These are phyloP conservation scores for Bombus impatiens DNA, from an alignment of 1,140 invertebrate genomes.

Conservation along the genomic window DNA sequence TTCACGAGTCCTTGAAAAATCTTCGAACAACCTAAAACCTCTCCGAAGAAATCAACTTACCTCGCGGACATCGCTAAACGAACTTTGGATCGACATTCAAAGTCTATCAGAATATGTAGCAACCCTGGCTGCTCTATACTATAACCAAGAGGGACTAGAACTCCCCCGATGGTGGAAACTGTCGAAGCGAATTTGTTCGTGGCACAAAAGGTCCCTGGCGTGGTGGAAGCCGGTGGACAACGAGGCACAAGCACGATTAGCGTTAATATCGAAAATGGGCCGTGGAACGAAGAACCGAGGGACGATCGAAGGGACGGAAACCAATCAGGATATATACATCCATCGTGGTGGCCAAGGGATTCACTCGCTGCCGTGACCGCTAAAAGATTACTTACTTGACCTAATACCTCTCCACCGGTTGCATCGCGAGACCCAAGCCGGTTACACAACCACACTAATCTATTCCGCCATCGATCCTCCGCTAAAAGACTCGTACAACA, in stretches of 20 bases:
- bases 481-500: slow-evolving; percentile 30
- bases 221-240: slow-evolving; percentile 12
- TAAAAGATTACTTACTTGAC: slow-evolving; percentile 72
- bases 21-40: background rate
- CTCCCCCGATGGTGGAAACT: background rate
- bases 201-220: background rate
- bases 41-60: background rate
- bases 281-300: slow-evolving; percentile 44
- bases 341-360: slow-evolving; percentile 44
- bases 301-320: slow-evolving; percentile 66
- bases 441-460: slow-evolving; percentile 65
- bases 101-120: background rate
- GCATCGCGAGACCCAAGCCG: slow-evolving; percentile 48
- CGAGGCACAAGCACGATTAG: slow-evolving; percentile 58
- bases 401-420: slow-evolving; percentile 63
- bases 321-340: slow-evolving; percentile 76
- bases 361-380: slow-evolving; percentile 62
- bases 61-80: background rate
- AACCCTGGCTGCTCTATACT: background rate
- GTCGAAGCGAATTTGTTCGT: slow-evolving; percentile 3
- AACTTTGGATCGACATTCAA: background rate
- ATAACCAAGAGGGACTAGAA: background rate
- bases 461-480: slow-evolving; percentile 50
- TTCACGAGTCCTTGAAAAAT: background rate
- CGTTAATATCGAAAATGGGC: slow-evolving; percentile 74